phyloP scores from a whole-genome alignment of 2,797 vertebrate genomes.

The Dallia pectoralis region DNA sequence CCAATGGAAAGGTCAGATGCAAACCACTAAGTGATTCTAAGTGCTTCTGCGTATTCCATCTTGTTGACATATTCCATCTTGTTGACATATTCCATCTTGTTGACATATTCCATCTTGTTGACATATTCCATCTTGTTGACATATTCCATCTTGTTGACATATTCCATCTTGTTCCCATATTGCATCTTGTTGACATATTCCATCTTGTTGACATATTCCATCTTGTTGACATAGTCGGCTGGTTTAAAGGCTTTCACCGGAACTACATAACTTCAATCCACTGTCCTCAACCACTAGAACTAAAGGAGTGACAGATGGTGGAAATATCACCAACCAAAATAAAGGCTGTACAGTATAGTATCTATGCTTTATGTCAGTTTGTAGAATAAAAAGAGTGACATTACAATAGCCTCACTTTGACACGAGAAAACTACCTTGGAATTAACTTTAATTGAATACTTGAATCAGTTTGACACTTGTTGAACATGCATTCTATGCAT shows the following conservation, averaged over 20 bases:
- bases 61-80: background rate
- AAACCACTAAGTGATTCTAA: background rate
- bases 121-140: too few relatives aligned
- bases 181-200: background rate
- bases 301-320: background rate
- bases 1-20: background rate
- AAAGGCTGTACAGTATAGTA: background rate
- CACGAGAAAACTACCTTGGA: background rate
- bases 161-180: too few relatives aligned
- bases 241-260: background rate
- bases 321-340: background rate
- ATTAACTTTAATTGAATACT: background rate
- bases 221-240: background rate
- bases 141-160: background rate
- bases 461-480: background rate
- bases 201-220: background rate
- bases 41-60: background rate
- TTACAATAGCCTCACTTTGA: background rate
- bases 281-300: background rate
- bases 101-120: background rate
- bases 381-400: background rate
- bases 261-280: background rate
- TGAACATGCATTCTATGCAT: background rate
- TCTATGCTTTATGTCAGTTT: background rate
- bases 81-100: background rate